Percentiles rank a stretch among this genome's conserved stretches.
Evolutionary conservation across 2,888 invertebrate species (phyloP).

Genomic region (Disparrhopalites patrizii): DNA sequence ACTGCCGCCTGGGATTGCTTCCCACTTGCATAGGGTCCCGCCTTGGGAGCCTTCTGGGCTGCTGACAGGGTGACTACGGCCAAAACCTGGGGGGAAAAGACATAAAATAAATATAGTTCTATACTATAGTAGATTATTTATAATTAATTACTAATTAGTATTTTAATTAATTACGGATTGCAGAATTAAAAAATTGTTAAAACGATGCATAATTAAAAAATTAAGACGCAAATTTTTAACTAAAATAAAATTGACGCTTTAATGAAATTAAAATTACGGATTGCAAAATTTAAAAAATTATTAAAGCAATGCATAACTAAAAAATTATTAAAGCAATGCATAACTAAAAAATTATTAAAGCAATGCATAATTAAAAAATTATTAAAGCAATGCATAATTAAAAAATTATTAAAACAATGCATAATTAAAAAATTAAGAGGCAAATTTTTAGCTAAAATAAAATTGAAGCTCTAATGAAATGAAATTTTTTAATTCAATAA

Average conservation of each 20-base stretch:
- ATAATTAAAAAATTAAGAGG: neutral
- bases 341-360: no score
- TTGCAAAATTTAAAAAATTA: no score
- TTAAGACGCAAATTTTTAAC: no score
- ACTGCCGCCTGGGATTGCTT: conserved; percentile 20
- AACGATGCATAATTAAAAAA: neutral
- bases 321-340: no score
- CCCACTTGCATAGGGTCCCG: conserved; percentile 17
- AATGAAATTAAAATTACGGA: no score
- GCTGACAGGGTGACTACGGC: conserved; percentile 20
- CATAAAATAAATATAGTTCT: neutral
- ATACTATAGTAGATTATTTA: neutral
- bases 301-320: no score
- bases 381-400: neutral
- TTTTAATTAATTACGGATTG: neutral
- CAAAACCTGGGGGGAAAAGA: conserved; percentile 6
- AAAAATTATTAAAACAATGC: neutral
- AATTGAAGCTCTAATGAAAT: no score
- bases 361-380: neutral
- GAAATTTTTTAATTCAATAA: no score
- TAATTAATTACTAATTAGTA: neutral
- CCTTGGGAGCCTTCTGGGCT: conserved; percentile 39
- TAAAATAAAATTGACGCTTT: no score
- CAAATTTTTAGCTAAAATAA: no score
- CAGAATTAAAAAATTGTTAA: neutral